Conservation (phyloP, 2,113 vertebrate genomes). For the Phainopepla nitens region DNA sequence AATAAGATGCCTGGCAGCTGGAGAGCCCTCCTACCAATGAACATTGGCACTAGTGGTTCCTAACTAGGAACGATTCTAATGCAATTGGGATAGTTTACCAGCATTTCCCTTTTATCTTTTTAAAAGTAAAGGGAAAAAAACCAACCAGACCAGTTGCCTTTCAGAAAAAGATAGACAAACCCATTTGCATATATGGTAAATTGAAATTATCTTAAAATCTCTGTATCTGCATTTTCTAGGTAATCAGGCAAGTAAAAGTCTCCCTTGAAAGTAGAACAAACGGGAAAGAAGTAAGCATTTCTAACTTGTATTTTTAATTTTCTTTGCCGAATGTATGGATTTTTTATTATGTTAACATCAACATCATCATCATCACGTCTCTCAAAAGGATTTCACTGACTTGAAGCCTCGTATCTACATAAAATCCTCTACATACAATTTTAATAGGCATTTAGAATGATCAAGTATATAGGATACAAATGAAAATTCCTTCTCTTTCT, state of each 20-base stretch:
- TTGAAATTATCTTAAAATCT: neutral
- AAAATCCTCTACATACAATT: neutral
- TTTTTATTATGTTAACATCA: neutral
- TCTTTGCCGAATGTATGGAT: neutral
- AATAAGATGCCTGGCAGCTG: neutral
- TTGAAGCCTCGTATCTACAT: neutral
- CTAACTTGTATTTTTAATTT: neutral
- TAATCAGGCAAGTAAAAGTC: neutral
- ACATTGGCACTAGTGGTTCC: neutral
- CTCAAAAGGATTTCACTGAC: neutral
- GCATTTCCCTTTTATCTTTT: neutral
- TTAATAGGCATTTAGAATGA: neutral
- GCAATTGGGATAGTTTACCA: neutral
- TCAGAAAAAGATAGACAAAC: neutral
- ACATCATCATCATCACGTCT: neutral
- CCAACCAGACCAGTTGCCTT: fast-evolving
- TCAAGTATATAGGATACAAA: neutral
- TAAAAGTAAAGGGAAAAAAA: neutral
- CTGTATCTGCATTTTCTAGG: neutral
- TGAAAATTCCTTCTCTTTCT: neutral
- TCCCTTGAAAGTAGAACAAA: neutral
- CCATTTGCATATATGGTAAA: neutral
- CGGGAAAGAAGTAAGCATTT: neutral
- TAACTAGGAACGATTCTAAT: neutral
- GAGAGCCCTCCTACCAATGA: neutral